Evolutionary conservation across 2,797 vertebrate species (phyloP), one percentile per base, ranked within the genome.

Genomic region (Anguilla megastoma): DNA sequence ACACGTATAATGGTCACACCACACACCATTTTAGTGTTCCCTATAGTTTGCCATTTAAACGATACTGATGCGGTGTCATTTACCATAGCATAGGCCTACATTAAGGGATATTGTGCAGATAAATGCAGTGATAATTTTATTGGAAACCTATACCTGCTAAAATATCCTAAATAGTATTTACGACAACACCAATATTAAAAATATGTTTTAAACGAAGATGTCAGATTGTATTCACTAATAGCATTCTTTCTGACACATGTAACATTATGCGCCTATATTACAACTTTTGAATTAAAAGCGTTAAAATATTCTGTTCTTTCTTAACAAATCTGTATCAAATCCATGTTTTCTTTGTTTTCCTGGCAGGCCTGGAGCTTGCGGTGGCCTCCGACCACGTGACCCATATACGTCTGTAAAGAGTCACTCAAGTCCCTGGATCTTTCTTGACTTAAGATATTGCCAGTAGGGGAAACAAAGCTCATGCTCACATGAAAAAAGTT

Each of bases 301-400:
- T 36, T 84, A 16, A 5, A 56, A 30, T 52, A 54, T 52, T 84
- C 24, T 56, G 36, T 56, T 16, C 1, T 56, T 56, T 84, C 45
- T 83, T n/a, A 9, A 24, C 9, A 52, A 52, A 50, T 84, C 45
- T 83, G 18, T n/a, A 5, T 48, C 3, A 52, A 83, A 50, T 45
- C 54, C 27, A 54, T 33, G n/a, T 54, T 84, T 84, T 82, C 79
- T 82, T 82, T 82, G 79, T 89, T 82, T 89, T 85, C 86, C 58
- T 63, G 27, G 79, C 84, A 79, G 86, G 14, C 48, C 52, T 45
- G 50, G 58, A 71, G 84, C 30, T 71, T 89, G 83, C 71, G 45
- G 89, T 93, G 85, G 90, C 88, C 89, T 90, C 54, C 27, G 36
- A 84, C 87, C 92, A 94, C 91, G 93, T 93, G 92, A 92, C 88